Base-by-base conservation (phyloP, 2,888 invertebrate species). In the Hermaeophaga mercurialis region DNA sequence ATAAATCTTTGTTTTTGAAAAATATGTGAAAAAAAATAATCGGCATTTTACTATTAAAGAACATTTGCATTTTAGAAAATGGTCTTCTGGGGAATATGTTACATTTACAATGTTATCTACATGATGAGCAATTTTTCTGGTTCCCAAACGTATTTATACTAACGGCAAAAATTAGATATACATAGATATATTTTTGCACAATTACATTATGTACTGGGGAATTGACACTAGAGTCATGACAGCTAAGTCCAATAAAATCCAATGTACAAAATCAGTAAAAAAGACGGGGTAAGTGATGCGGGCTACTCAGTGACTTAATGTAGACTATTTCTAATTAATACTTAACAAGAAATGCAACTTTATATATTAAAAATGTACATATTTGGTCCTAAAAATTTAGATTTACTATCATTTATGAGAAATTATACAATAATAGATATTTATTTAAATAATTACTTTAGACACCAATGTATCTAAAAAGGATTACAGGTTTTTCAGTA, bases 81-180 rank as follows among this genome's bases (percentile, higher is more conserved):
- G n/a, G n/a, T n/a, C n/a, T n/a, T 52, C 53, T 39, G 49, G 46
- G 31, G 31, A 18, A 11, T 47, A 53, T 53, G 55, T 46, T 62
- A 58, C 49, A 62, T 54, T 54, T 56, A 66, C 63, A 66, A 59
- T 59, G 61, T 61, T 70, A 70, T 69, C 71, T 70, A 74, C 73
- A 75, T 63, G 70, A 70, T 76, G 76, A 76, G 76, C 76, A 76
- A 75, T 70, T 69, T 70, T 75, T 76, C 74, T 73, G 74, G 76
- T 74, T 70, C 70, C 72, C 71, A 69, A 75, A 75, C 71, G 75
- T 74, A 75, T 75, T 67, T 75, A 75, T 75, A 75, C 71, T 75
- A 75, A 73, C 64, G 64, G 72, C 70, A 70, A 57, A 73, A 73
- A 68, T 67, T 68, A 67, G 68, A 70, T 65, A 66, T 58, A 60